Evolutionary conservation across 2,113 vertebrate genomes (phyloP), one percentile per base, ranked within the genome.

Genomic region (Chaetodon trifascialis): DNA sequence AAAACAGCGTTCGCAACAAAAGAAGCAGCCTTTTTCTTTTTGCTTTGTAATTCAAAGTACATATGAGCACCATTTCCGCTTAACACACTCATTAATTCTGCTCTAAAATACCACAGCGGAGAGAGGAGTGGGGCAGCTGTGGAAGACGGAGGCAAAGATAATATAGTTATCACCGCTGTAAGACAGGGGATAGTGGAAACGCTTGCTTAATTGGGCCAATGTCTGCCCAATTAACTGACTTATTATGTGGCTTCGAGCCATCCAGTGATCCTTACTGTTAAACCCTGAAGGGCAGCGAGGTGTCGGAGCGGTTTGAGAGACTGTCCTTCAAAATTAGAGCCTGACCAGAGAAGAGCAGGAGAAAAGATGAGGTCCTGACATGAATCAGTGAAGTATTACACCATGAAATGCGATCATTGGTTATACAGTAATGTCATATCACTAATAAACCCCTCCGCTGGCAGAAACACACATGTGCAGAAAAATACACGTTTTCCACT

Each of bases 211-310:
- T 86, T 68, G 80, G 64, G 52, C 62, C 71, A n/a, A 46, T 60
- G 85, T 78, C 85, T 47, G 84, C 49, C 79, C 79, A 74, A 73
- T 88, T 86, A 86, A 85, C 7, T 23, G 42, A 79, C 67, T 82
- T 62, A 76, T 85, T 62, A 40, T 83, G 36, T 66, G 73, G 63
- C 77, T 71, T 38, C 3, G 4, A 47, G 84, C 82, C 65, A 80
- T 60, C 19, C 55, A 38, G 55, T 19, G 36, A 9, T 40, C 51
- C 72, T 58, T 49, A 23, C 56, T 85, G 66, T 77, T 51, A 47
- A 76, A 80, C n/a, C 55, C 68, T 36, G 72, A 56, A 30, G 84
- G 72, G 34, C 73, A 34, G 73, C 2, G 52, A 68, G 55, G 51
- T 71, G 86, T 63, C 62, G 34, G 34, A 25, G 16, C 0, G 25